phyloP scores from a whole-genome alignment of 2,113 vertebrate genomes.

The Ornithorhynchus anatinus region DNA sequence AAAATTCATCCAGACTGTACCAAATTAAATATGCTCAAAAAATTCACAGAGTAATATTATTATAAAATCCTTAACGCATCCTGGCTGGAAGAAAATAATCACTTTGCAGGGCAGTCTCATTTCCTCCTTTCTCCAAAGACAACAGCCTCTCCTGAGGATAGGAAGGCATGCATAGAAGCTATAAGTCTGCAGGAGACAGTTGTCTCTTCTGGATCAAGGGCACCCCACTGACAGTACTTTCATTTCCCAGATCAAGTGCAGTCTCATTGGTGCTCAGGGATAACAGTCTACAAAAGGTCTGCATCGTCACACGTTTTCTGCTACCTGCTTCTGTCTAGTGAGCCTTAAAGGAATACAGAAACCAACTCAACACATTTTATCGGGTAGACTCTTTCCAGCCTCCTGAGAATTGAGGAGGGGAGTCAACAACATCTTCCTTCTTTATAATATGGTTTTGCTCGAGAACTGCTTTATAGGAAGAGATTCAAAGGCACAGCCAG shows the following conservation, averaged over 20 bases:
- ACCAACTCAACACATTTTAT: constrained; percentile 16
- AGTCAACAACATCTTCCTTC: constrained; percentile 48
- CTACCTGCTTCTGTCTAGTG: neutral
- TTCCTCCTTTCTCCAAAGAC: neutral
- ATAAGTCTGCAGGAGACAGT: constrained; percentile 4
- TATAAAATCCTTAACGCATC: neutral
- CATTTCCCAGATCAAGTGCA: constrained; percentile 61
- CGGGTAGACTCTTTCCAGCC: constrained; percentile 32
- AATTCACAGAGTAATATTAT: neutral
- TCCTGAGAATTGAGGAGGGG: constrained; percentile 39
- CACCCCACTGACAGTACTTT: constrained; percentile 29
- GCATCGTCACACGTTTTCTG: constrained; percentile 9
- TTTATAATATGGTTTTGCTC: constrained; percentile 49
- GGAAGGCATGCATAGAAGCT: neutral
- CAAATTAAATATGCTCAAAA: neutral
- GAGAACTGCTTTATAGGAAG: constrained; percentile 31
- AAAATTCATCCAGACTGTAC: neutral
- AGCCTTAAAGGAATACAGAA: constrained; percentile 38
- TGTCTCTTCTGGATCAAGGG: constrained; percentile 34
- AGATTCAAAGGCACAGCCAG: constrained; percentile 32
- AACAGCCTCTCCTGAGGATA: constrained; percentile 1
- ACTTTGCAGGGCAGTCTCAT: neutral
- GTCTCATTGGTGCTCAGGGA: constrained; percentile 23
- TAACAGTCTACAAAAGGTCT: constrained; percentile 24
- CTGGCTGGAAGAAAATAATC: constrained; percentile 1